Base-by-base conservation (phyloP, 2,113 vertebrate species). In the Toxostoma redivivum region DNA sequence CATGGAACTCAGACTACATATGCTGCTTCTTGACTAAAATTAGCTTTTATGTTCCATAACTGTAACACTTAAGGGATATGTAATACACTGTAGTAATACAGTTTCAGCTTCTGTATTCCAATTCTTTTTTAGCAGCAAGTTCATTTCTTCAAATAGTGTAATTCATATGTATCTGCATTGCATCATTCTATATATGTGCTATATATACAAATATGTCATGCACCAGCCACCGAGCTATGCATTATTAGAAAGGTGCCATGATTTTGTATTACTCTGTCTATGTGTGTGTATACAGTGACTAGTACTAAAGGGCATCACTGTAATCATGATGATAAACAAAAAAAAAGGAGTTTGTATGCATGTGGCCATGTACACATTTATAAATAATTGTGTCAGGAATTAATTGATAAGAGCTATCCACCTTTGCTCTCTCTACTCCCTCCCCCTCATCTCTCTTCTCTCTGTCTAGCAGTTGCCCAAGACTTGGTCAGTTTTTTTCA, bases 1-100 rank as follows among this genome's bases (percentile, higher is more conserved):
- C 64, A 40, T 67, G 38, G 60, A 92, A 62, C 44, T 94, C 70
- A 78, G 72, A 78, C 33, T 83, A 73, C n/a, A 77, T 73, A 66
- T 62, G 56, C 72, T 17, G 56, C 74, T 88, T 58, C 88, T 95
- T 88, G 35, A 70, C 64, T 94, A 86, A 86, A 82, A 94, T 93
- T 74, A 92, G 76, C 51, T 90, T 88, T 15, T 66, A 85, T 73
- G 38, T 56, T 62, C 58, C 40, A 53, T 60, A 86, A 94, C 35
- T 65, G 58, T 86, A 92, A 88, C 80, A 51, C 15, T 95, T 91
- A 31, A 88, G 35, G 64, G 64, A 78, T 60, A 73, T 31, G n/a
- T 45, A 94, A 65, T 57, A 54, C 45, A 83, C 58, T 27, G 22
- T 37, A 84, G 61, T 18, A 86, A 77, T 66, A 72, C 10, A 15